Percentiles rank a stretch among this genome's conserved stretches.
phyloP scores from a whole-genome alignment of 2,888 invertebrate species.

The Agrochola litura region DNA sequence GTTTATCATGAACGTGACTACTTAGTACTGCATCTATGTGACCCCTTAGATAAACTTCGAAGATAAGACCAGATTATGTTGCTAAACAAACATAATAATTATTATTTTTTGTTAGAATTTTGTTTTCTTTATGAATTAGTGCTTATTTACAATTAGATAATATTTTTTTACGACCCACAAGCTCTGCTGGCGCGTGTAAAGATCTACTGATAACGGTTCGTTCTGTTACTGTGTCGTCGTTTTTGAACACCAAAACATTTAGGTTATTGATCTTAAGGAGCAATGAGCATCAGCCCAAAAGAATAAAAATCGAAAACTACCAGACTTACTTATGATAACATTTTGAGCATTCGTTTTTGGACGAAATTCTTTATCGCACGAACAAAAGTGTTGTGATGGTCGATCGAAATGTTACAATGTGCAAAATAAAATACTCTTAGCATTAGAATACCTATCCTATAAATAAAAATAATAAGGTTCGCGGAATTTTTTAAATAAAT shows the following conservation, averaged over 20 bases:
- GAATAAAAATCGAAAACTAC: no score
- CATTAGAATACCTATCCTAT: no score
- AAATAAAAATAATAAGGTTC: no score
- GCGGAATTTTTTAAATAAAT: no score
- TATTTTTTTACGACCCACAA: neutral
- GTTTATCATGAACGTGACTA: neutral
- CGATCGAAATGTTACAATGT: no score
- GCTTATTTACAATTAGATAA: neutral
- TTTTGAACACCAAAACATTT: neutral
- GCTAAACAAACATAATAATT: neutral
- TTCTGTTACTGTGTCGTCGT: neutral
- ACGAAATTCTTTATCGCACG: no score
- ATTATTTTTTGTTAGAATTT: neutral
- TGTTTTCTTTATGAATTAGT: neutral
- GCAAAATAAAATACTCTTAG: no score
- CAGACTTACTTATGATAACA: no score
- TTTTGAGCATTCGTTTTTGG: no score
- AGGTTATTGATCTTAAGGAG: neutral
- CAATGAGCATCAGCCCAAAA: neutral
- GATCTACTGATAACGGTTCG: neutral
- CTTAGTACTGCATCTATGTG: neutral
- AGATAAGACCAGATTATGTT: constrained; percentile 6
- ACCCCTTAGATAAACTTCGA: constrained; percentile 62
- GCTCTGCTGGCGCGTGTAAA: neutral
- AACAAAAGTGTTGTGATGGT: no score